Evolutionary conservation across 1,140 invertebrate species (phyloP), one percentile per base, ranked within the genome.

Genomic region (Aphaenogaster rudis): DNA sequence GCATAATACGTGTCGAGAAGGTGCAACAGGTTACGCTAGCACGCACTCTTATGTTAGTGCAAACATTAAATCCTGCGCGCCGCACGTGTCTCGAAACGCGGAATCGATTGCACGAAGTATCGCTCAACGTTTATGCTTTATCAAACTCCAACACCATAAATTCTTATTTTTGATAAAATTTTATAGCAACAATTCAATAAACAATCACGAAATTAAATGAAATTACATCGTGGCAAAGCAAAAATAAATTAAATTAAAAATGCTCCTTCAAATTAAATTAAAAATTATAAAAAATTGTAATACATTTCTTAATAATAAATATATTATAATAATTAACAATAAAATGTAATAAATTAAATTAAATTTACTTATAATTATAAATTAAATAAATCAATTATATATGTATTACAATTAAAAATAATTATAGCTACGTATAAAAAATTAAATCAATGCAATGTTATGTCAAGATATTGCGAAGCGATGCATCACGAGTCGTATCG

Each of bases 1-100:
- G 28, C 42, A 84, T 42, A 84, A 84, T 84, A 61, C n/a, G 17
- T 45, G 1, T 74, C 8, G n/a, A 63, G 33, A 3, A 42, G 9
- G 39, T 76, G 54, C 80, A 84, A 84, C 80, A 82, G 67, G 42
- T 84, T 84, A 84, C 45, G 42, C 54, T 50, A 42, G 33, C 17
- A 50, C 6, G 69, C 52, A 71, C 28, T 61, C 21, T 4, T 28
- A 28, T 28, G 28, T 28, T 84, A 82, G n/a, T 54, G 42, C 48
- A 74, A 82, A 82, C 33, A 76, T 84, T 48, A 84, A 84, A 61
- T 61, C 15, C 11, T 45, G 9, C 13, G 4, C 8, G 1, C 8
- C 15, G n/a, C n/a, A 28, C 13, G 15, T 39, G 6, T 50, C 7
- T 80, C 33, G 8, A 81, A 59, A 82, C 15, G 17, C n/a, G 11